A percentile compares a stretch with the other conserved stretches of the same genome.
Evolutionary conservation across 1,140 invertebrate genomes (phyloP).

Genomic region (Philaenus spumarius): DNA sequence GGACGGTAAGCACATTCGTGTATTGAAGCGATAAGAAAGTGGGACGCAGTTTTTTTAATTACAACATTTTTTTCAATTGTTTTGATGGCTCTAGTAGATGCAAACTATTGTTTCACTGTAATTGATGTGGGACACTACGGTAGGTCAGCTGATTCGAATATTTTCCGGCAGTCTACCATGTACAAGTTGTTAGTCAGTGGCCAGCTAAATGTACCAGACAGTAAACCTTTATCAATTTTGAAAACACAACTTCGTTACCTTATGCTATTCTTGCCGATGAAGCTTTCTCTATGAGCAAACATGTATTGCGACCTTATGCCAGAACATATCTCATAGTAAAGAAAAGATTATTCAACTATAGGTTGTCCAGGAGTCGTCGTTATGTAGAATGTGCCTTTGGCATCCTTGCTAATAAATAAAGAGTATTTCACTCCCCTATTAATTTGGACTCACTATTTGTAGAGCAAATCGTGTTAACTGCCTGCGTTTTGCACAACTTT

Average conservation of each 20-base stretch:
- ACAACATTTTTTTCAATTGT: conserved; percentile 29
- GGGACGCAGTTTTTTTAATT: conserved; percentile 37
- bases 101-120: conserved; percentile 38
- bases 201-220: background rate
- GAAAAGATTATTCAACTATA: conserved; percentile 33
- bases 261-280: conserved; percentile 30
- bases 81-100: conserved; percentile 39
- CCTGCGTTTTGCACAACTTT: conserved; percentile 3
- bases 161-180: conserved; percentile 30
- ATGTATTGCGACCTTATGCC: conserved; percentile 19
- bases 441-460: background rate
- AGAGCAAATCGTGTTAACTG: background rate
- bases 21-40: conserved; percentile 34
- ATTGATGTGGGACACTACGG: conserved; percentile 39
- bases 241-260: background rate
- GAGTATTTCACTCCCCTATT: conserved; percentile 30
- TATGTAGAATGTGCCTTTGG: conserved; percentile 34
- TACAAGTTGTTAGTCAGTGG: background rate
- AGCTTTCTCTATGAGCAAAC: conserved; percentile 28
- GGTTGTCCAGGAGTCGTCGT: conserved; percentile 26
- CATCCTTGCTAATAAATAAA: conserved; percentile 34
- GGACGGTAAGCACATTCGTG: conserved; percentile 39
- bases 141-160: conserved; percentile 34
- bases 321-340: conserved; percentile 10
- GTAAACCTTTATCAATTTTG: background rate